These are phyloP conservation scores for Cremastinae sp. DNA, from an alignment of 2,888 invertebrate genomes.

Conservation along the genomic window DNA sequence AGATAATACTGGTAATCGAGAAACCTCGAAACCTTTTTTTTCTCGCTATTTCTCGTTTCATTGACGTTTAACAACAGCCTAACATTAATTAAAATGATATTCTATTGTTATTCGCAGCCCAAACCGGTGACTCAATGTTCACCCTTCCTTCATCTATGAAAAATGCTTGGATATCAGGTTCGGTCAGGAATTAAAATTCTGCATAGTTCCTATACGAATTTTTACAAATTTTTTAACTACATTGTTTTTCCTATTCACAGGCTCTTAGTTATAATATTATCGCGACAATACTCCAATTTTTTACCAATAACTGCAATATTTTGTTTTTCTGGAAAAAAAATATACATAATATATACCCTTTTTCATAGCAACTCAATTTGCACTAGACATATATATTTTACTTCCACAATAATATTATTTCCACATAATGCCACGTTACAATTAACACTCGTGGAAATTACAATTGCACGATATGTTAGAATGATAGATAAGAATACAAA, in stretches of 20 bases:
- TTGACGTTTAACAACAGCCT: background rate
- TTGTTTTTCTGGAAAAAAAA: background rate
- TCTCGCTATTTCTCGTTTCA: background rate
- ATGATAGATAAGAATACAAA: constrained; percentile 28
- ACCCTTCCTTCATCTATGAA: constrained; percentile 75
- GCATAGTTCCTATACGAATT: constrained; percentile 42
- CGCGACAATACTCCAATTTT: too few relatives aligned
- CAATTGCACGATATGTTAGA: constrained; percentile 45
- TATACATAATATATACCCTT: background rate
- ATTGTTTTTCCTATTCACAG: constrained; percentile 67
- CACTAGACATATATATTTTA: too few relatives aligned
- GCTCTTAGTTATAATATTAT: constrained; percentile 62
- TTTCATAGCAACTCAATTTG: too few relatives aligned
- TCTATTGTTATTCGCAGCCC: constrained; percentile 74
- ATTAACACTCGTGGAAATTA: constrained; percentile 15
- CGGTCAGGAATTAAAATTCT: constrained; percentile 70
- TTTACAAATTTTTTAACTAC: constrained; percentile 63
- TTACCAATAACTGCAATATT: constrained; percentile 24
- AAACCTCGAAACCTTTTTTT: constrained; percentile 1
- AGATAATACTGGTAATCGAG: background rate
- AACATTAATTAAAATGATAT: constrained; percentile 37
- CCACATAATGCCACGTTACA: constrained; percentile 1
- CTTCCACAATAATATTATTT: background rate
- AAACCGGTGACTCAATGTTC: constrained; percentile 75
- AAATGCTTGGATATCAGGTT: constrained; percentile 77